Conservation (phyloP, 2,888 invertebrate species). For the Anaspis maculata region DNA sequence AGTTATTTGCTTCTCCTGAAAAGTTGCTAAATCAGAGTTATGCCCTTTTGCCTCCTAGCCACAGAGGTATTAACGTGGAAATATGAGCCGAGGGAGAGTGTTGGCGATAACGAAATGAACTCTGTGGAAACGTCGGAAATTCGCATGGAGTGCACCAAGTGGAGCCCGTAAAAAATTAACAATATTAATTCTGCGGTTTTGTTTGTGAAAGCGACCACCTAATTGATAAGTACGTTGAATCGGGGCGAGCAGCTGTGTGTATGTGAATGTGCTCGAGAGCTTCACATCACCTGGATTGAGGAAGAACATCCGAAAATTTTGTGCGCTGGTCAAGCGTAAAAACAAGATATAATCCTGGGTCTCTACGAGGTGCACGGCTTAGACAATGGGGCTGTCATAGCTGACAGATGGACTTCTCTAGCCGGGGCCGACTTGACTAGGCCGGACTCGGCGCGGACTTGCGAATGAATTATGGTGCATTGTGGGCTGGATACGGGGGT, state of each 20-base stretch:
- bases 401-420: constrained; percentile 29
- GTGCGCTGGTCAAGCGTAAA: constrained; percentile 18
- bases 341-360: constrained; percentile 20
- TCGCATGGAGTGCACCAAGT: too few relatives aligned
- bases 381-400: constrained; percentile 29
- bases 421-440: constrained; percentile 21
- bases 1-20: too few relatives aligned
- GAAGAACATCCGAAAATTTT: constrained; percentile 10
- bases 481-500: constrained; percentile 16
- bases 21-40: too few relatives aligned
- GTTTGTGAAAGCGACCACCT: constrained; percentile 9
- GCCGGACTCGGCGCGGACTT: constrained; percentile 17
- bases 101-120: too few relatives aligned
- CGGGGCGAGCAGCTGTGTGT: constrained; percentile 6
- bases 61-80: too few relatives aligned
- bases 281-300: constrained; percentile 9
- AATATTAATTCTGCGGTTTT: constrained; percentile 3
- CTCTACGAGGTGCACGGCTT: constrained; percentile 18
- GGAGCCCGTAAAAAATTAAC: constrained; percentile 4
- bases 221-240: too few relatives aligned
- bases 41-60: too few relatives aligned
- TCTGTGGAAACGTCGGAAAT: too few relatives aligned
- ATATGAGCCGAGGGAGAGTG: too few relatives aligned
- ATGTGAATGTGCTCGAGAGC: constrained; percentile 7
- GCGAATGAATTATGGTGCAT: constrained; percentile 24